phyloP scores from a whole-genome alignment of 2,113 vertebrate species.

The Pseudois nayaur region DNA sequence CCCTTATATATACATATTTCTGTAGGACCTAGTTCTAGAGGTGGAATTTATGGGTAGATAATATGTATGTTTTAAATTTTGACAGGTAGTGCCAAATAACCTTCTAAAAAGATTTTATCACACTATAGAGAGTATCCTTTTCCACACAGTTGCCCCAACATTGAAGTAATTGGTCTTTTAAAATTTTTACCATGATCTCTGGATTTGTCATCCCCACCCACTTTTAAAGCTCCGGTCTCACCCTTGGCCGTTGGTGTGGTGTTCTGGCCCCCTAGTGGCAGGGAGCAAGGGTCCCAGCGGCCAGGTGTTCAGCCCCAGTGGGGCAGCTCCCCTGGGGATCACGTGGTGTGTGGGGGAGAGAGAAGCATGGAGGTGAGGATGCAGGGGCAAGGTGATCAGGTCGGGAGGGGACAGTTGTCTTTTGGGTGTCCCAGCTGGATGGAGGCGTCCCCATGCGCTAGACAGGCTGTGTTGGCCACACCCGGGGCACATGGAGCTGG shows the following conservation, averaged over 20 bases:
- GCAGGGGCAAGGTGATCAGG: background rate
- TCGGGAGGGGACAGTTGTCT: background rate
- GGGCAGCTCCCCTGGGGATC: background rate
- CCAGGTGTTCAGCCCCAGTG: background rate
- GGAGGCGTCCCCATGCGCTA: background rate
- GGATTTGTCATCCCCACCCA: background rate
- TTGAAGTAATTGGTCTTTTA: background rate
- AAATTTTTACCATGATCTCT: background rate
- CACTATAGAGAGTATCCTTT: background rate
- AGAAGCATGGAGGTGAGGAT: background rate
- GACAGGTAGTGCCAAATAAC: background rate
- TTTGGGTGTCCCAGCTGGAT: background rate
- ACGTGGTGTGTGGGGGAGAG: background rate
- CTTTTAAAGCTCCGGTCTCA: background rate
- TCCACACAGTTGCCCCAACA: background rate
- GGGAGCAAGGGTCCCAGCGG: background rate
- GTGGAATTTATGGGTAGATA: background rate
- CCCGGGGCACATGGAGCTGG: background rate
- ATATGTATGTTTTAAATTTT: background rate
- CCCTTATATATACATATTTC: background rate
- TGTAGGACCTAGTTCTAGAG: background rate
- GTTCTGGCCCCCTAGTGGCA: conserved; percentile 9
- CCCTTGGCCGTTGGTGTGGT: background rate
- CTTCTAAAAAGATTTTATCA: background rate
- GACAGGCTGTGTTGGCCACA: background rate